Evolutionary conservation across 2,113 vertebrate species (phyloP), one percentile per base, ranked within the genome.

Genomic region (Motacilla tschutschensis): DNA sequence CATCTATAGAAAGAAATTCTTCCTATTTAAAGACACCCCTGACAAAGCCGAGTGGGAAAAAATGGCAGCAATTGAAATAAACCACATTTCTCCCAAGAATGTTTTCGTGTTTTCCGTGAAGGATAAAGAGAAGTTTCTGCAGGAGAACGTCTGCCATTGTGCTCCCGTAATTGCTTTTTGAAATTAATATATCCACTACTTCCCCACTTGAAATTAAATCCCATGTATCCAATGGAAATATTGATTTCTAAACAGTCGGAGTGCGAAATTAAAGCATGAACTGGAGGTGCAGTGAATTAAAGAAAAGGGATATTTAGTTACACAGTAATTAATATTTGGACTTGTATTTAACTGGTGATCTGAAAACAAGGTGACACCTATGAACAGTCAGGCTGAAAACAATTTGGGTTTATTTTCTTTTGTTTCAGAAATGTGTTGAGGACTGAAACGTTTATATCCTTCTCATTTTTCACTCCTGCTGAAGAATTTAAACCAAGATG

Each of bases 1-100:
- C 29, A 2, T 28, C 89, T 89, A 88, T 72, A 91, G 89, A 91
- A 93, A 84, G 81, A 73, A 79, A 70, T 69, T 10, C 82, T 90
- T 89, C 91, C 92, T 88, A 90, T 90, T 79, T 88, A 75, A 81
- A 89, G 79, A 62, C 33, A 44, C 36, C 67, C 48, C 67, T 24
- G 78, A 85, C 63, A 71, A 81, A 93, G 33, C 31, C 4, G 40
- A 86, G 36, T 40, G 58, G 74, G 35, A 71, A 14, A 55, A 89
- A 84, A 78, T 8, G 9, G 3, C 86, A 86, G 72, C 40, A 53
- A 26, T 38, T 55, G 76, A 81, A 85, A 74, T 19, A 22, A 13
- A 40, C 40, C 43, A 63, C 1, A 5, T 80, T 85, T 90, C 71
- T 85, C 53, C 65, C 75, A n/a, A 19, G 72, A 53, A 3, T 1